Evolutionary conservation across 1,140 invertebrate genomes (phyloP), one percentile per base, ranked within the genome.

Genomic region (Danaus melanippus): DNA sequence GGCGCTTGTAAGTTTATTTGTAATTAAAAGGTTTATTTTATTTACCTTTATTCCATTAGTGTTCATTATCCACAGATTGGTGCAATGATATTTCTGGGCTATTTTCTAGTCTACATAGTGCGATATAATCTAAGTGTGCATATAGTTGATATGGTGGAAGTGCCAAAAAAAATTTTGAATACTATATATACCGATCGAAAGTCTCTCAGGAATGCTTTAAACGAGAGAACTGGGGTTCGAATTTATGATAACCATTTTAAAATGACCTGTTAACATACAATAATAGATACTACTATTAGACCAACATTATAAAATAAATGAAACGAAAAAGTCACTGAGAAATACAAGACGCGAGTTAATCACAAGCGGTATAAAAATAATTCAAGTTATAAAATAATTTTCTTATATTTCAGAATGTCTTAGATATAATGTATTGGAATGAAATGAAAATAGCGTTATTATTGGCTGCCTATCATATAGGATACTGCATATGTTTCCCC

Each of bases 71-170:
- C 71, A 12, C 63, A 85, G 82, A 67, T 85, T 49, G 82, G 80
- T 51, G 56, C 81, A 15, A 82, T 86, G 79, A 84, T 86, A 69
- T 84, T 82, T 66, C 65, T 84, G 41, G 83, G 83, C 11, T 86
- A 86, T 54, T 86, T 84, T 60, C 50, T 84, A 9, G 69, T 77
- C 32, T 84, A 82, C 47, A 49, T 82, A 2, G 76, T 79, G 8
- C 73, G 82, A n/a, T 81, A 86, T 53, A 81, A 84, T 51, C 50
- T 86, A 12, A 82, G 80, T 60, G 83, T 86, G 0, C 83, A 86
- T 52, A 79, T 86, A 12, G 71, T 86, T 11, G 83, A 81, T 32
- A 84, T 86, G 74, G 69, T 76, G 3, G 67, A 78, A 41, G 54
- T 68, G 10, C 59, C 73, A 0, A 69, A 65, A 53, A 66, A 54